Conservation (phyloP, 2,888 invertebrate genomes). For the Diabrotica balteata region DNA sequence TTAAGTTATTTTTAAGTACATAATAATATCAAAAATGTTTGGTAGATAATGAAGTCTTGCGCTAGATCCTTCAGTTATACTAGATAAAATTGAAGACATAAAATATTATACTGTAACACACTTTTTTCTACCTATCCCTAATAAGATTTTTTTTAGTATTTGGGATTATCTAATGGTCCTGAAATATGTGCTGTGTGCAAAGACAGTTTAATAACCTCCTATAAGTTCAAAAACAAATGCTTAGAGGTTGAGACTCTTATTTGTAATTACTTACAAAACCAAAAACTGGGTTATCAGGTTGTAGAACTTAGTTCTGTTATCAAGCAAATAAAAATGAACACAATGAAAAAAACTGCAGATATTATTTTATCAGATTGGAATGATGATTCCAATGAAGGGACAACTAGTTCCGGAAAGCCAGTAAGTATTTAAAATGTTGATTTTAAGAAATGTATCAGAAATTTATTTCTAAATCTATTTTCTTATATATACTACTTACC, state of each 20-base stretch:
- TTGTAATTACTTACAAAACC: conserved; percentile 33
- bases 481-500: no score
- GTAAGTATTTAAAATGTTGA: no score
- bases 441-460: no score
- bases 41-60: no score
- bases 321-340: conserved; percentile 9
- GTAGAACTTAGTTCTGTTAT: conserved; percentile 30
- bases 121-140: no score
- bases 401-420: no score
- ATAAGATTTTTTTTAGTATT: conserved; percentile 33
- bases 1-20: no score
- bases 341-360: conserved; percentile 8
- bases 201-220: conserved; percentile 28
- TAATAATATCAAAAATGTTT: no score
- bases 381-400: conserved; percentile 16
- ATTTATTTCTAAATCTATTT: no score
- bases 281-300: conserved; percentile 17
- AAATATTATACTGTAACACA: no score
- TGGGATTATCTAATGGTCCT: conserved; percentile 36
- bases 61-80: no score
- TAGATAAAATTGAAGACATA: no score
- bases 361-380: conserved; percentile 27
- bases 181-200: conserved; percentile 37
- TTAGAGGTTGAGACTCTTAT: conserved; percentile 38
- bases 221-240: conserved; percentile 38